Percentiles rank a stretch among this genome's conserved stretches.
Conservation (phyloP, 2,113 vertebrate genomes). For the Turdus rufiventris region DNA sequence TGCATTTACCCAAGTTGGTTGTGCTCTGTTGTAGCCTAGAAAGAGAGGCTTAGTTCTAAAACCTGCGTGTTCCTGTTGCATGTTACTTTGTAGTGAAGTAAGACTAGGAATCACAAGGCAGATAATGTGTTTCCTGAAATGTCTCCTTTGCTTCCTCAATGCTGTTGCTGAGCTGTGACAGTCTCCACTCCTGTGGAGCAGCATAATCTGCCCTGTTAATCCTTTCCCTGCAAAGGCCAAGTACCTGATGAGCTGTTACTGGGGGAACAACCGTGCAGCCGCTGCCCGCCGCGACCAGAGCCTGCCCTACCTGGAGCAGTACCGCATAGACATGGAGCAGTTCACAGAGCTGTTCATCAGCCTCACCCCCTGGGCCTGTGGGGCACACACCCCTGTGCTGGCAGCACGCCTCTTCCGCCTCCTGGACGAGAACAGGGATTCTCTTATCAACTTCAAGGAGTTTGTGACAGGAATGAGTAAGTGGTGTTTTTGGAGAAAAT, state of each 20-base stretch:
- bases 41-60: not conserved
- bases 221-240: conserved; percentile 77
- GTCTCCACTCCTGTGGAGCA: not conserved
- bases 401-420: conserved; percentile 89
- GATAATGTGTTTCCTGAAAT: not conserved
- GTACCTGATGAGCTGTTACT: conserved; percentile 93
- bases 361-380: conserved; percentile 87
- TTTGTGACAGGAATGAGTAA: conserved; percentile 93
- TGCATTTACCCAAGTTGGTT: not conserved
- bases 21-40: not conserved
- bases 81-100: not conserved
- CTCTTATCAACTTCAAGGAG: conserved; percentile 97
- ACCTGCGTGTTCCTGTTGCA: not conserved
- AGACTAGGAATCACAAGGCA: not conserved
- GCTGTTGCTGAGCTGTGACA: not conserved
- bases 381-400: conserved; percentile 79
- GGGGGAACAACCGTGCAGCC: conserved; percentile 78
- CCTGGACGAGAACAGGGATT: conserved; percentile 89
- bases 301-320: conserved; percentile 95
- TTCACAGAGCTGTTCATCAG: conserved; percentile 85
- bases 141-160: not conserved
- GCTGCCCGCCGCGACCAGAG: conserved; percentile 87
- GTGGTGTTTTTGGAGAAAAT: not conserved
- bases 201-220: not conserved
- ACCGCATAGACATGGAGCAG: conserved; percentile 86